Evolutionary conservation across 2,888 invertebrate genomes (phyloP), one percentile per base, ranked within the genome.

Genomic region (Drosophila demipolita): DNA sequence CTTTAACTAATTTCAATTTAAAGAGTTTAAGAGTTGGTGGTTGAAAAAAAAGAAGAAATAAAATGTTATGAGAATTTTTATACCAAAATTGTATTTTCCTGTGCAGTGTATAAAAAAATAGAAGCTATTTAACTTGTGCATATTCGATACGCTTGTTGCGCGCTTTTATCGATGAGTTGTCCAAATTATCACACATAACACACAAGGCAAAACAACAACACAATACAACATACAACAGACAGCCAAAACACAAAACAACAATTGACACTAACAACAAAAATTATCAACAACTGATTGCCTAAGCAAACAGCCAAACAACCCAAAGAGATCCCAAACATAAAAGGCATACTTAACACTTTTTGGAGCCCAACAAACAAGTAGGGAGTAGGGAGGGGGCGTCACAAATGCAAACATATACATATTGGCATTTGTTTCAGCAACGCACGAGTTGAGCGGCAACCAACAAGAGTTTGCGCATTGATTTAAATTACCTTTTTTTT

Each of bases 291-390:
- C 73, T 80, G 82, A 82, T 82, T 83, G 87, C 79, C 76, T 75
- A 79, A 75, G 82, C 87, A 86, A 90, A 85, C 86, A 80, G 70
- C 45, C 60, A 54, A 69, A 49, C 70, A 75, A 65, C 35, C 61
- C 54, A 66, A 45, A 70, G 76, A 75, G 71, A 61, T 71, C 58
- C 72, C 72, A 64, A 75, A 63, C 75, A 78, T 67, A 74, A 70
- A 80, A 67, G 72, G 75, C 80, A 90, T 86, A 84, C 85, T 87
- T 90, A 90, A 87, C 89, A 87, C 87, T 87, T 87, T 89, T 87
- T 90, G 87, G 86, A 87, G 88, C 90, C 83, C 88, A 87, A 87
- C 83, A 85, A 85, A 87, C 83, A 77, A 89, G 83, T 23, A 2
- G 36, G 42, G 49, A 33, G 53, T n/a, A 32, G 61, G 26, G 17